Percentiles rank a stretch among this genome's conserved stretches.
Conservation (phyloP, 35 echinoderm and acorn worm genomes). For the Hemicentrotus pulcherrimus region DNA sequence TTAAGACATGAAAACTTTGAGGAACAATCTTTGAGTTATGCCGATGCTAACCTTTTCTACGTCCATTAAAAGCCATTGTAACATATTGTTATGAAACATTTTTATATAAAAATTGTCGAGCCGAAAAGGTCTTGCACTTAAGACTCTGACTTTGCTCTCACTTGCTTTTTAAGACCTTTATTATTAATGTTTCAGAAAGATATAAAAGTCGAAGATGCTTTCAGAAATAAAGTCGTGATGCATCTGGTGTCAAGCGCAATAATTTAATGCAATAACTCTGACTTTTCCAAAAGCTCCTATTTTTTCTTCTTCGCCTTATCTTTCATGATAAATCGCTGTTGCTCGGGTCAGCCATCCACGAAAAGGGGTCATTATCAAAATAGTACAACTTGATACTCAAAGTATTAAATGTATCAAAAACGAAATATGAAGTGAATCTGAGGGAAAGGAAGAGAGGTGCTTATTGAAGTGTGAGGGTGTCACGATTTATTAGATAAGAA, state of each 20-base stretch:
- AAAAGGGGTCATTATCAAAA: constrained; percentile 33
- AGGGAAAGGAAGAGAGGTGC: neutral
- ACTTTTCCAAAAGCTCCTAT: neutral
- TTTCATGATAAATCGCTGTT: neutral
- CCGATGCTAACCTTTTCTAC: neutral
- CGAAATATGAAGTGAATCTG: constrained; percentile 33
- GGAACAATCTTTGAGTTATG: neutral
- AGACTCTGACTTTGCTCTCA: neutral
- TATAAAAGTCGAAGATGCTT: neutral
- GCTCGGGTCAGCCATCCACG: neutral
- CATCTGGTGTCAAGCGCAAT: neutral
- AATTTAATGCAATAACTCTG: constrained; percentile 14
- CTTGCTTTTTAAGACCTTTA: neutral
- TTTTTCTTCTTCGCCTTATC: neutral
- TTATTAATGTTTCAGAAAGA: neutral
- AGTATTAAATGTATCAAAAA: constrained; percentile 25
- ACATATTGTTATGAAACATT: neutral
- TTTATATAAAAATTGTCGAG: neutral
- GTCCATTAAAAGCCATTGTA: neutral
- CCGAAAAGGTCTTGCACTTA: neutral
- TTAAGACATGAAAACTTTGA: neutral
- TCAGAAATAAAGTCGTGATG: neutral
- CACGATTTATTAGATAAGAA: constrained; percentile 47
- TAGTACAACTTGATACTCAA: constrained; percentile 31
- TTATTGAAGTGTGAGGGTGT: constrained; percentile 26